Conservation (phyloP, 2,797 vertebrate species). For the Ceyx erithaca region DNA sequence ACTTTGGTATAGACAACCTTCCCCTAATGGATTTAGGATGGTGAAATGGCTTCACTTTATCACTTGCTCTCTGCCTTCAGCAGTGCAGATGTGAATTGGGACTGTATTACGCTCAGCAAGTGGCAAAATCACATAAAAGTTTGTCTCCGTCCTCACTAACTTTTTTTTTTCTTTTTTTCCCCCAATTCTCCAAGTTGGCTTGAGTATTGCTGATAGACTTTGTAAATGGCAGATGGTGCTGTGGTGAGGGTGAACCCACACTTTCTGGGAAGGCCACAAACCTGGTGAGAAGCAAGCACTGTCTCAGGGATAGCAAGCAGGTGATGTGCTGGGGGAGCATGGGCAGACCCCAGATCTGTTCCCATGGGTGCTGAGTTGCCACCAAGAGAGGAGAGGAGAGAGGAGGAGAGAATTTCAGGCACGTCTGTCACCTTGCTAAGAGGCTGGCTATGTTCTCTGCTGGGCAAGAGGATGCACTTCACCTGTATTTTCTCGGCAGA, state of each 20-base stretch:
- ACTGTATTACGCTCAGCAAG: neutral
- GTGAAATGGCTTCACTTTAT: slow-evolving; percentile 13
- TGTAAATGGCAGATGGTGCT: neutral
- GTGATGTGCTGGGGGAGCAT: rapidly evolving
- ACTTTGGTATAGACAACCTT: neutral
- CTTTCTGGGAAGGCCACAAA: neutral
- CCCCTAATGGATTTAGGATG: neutral
- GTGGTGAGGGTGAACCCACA: rapidly evolving
- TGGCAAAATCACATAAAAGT: neutral
- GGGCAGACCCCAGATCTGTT: neutral
- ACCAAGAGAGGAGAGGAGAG: no score
- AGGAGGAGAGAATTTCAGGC: neutral
- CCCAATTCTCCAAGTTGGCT: neutral
- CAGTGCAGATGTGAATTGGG: neutral
- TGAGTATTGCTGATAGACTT: neutral
- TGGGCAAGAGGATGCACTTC: rapidly evolving
- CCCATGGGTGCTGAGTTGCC: neutral
- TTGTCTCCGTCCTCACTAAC: neutral
- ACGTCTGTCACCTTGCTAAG: neutral
- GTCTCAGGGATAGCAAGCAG: neutral
- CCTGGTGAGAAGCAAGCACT: neutral
- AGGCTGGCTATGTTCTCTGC: rapidly evolving
- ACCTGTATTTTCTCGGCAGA: neutral
- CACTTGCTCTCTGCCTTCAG: neutral
- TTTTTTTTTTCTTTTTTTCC: neutral